Conservation (phyloP, 2,888 invertebrate genomes). For the Coecobrya sp. region DNA sequence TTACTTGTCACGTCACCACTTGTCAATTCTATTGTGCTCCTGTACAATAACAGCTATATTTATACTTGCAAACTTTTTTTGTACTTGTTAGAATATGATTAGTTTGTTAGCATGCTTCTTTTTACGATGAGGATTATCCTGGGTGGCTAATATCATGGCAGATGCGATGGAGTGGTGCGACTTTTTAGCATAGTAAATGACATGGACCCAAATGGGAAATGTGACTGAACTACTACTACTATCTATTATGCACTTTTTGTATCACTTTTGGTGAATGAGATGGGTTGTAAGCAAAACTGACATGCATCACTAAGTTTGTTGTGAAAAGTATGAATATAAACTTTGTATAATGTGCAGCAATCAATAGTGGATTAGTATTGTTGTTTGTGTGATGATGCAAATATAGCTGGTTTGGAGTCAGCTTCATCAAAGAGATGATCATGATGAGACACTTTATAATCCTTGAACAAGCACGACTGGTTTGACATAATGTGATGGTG, state of each 20-base stretch:
- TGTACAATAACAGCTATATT: constrained; percentile 25
- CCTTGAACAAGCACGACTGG: constrained; percentile 35
- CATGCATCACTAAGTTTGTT: background rate
- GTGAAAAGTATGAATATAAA: background rate
- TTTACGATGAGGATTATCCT: background rate
- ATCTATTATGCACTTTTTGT: constrained; percentile 1
- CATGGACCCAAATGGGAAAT: no score
- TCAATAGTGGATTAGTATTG: background rate
- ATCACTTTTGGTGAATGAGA: background rate
- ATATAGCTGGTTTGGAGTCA: background rate
- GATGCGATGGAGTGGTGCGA: background rate
- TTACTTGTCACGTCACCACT: constrained; percentile 48
- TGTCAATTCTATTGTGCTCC: constrained; percentile 45
- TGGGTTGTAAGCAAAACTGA: constrained; percentile 15
- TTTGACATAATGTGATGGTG: constrained; percentile 36
- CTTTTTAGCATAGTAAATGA: background rate
- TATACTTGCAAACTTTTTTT: constrained; percentile 24
- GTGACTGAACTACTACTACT: background rate
- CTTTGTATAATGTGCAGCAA: background rate
- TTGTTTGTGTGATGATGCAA: background rate
- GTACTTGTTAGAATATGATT: background rate
- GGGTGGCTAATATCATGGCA: constrained; percentile 17
- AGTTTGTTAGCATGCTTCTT: background rate
- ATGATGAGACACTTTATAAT: constrained; percentile 30
- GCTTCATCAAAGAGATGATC: background rate